Evolutionary conservation across 1,140 invertebrate genomes (phyloP), one percentile per base, ranked within the genome.

Genomic region (Lordiphosa clarofinis): DNA sequence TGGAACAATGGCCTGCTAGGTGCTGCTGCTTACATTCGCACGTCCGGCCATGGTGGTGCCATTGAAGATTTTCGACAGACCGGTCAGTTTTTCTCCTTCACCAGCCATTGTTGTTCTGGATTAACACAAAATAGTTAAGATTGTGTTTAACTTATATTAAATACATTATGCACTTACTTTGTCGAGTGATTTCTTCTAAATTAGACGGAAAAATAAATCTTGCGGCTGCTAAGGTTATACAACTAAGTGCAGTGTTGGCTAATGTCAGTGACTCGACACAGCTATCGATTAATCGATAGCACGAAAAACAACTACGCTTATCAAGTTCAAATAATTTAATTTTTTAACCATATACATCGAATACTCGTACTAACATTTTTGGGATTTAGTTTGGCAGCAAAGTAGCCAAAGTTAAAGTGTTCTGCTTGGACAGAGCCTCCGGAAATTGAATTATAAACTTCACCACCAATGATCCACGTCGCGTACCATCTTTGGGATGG

Each of bases 371-470:
- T 24, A 24, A 24, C 36, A 48, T 36, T 48, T 48, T 2, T 47
- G n/a, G 13, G 9, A 5, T 15, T 37, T 59, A 58, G 47, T 81
- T 76, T 11, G 94, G 94, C 78, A 96, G 89, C 50, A 93, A 91
- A 70, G 95, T 94, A 39, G 89, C 91, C 4, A 97, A 86, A 54
- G 95, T 92, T 61, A 95, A 92, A 89, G 93, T 94, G 7, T 92
- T 91, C 73, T 90, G 91, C 68, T 92, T 89, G n/a, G 92, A 86
- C 37, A 98, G 86, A n/a, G 87, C 89, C 6, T 95, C 93, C 1
- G 97, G 97, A 90, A 98, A 98, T 79, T 92, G 91, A 61, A 98
- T 95, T 67, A 97, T 94, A 87, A 98, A 98, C 43, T 93, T 92
- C 10, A 98, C 92, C 15, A 98, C 90, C 1, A 98, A 89, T 88